phyloP scores from a whole-genome alignment of 2,888 invertebrate species.

The Slavum lentiscoides region DNA sequence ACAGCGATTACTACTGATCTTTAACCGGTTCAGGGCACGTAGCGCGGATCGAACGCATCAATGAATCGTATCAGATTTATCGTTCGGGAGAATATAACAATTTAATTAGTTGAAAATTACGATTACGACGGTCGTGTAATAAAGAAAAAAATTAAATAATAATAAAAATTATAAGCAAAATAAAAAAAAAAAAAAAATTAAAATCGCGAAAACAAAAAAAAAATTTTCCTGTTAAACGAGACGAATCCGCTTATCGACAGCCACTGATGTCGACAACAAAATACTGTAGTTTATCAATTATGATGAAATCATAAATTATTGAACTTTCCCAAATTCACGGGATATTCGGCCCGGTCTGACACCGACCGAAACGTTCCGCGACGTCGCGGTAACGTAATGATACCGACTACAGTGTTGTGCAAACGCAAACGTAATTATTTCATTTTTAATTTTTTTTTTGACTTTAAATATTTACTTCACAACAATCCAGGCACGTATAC shows the following conservation, averaged over 20 bases:
- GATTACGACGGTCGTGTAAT: neutral
- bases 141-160: neutral
- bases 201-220: slow-evolving; percentile 4
- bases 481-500: too few species aligned
- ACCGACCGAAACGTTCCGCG: neutral
- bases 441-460: too few species aligned
- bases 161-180: too few species aligned
- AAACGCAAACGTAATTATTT: slow-evolving; percentile 19
- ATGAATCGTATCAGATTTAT: neutral
- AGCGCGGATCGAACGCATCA: neutral
- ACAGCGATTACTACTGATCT: neutral
- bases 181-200: too few species aligned
- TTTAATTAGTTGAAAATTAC: neutral
- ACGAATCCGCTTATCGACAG: too few species aligned
- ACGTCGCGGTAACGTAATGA: neutral
- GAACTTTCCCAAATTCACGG: slow-evolving; percentile 27
- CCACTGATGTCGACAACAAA: too few species aligned
- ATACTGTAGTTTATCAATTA: slow-evolving; percentile 14
- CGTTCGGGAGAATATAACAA: neutral
- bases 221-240: neutral
- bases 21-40: neutral
- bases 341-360: neutral
- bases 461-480: too few species aligned
- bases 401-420: too few species aligned
- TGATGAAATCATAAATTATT: neutral